Evolutionary conservation across 23 tunicate species (phyloP).

Genomic region (Trididemnum nubilum): DNA sequence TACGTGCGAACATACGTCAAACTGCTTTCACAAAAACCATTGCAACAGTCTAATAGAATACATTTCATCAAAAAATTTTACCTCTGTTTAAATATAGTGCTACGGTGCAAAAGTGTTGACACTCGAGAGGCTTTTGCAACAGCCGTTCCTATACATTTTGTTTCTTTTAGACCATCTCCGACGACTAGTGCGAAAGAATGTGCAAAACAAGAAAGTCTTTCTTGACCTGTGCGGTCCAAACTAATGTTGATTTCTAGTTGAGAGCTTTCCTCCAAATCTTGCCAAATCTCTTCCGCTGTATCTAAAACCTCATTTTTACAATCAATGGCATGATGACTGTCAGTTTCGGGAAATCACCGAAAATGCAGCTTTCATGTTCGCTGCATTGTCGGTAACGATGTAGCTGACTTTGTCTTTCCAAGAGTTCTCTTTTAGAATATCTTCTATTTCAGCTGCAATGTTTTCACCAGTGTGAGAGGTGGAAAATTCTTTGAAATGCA

Average conservation of each 20-base stretch:
- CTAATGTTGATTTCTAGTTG: background rate
- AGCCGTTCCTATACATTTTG: background rate
- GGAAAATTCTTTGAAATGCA: background rate
- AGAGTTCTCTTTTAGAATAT: background rate
- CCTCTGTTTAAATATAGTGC: background rate
- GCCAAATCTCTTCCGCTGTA: background rate
- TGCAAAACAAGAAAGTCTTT: constrained; percentile 21
- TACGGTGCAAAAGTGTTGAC: constrained; percentile 1
- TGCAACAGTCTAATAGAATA: background rate
- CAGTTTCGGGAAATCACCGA: background rate
- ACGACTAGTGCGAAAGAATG: constrained; percentile 4
- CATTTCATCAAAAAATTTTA: background rate
- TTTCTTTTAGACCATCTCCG: constrained; percentile 1
- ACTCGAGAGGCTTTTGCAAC: background rate
- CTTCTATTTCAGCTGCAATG: constrained; percentile 14
- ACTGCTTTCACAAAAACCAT: too few relatives aligned
- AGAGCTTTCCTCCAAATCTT: background rate
- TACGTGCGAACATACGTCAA: too few relatives aligned
- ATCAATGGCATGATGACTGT: background rate
- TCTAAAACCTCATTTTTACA: background rate
- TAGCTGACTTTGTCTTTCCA: background rate
- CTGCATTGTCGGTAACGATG: constrained; percentile 17
- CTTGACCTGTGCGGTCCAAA: background rate
- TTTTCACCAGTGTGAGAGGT: background rate
- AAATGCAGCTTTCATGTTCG: constrained; percentile 9